A percentile compares a stretch with the other conserved stretches of the same genome.
phyloP scores from a whole-genome alignment of 2,888 invertebrate species.

The Heliconius erato region DNA sequence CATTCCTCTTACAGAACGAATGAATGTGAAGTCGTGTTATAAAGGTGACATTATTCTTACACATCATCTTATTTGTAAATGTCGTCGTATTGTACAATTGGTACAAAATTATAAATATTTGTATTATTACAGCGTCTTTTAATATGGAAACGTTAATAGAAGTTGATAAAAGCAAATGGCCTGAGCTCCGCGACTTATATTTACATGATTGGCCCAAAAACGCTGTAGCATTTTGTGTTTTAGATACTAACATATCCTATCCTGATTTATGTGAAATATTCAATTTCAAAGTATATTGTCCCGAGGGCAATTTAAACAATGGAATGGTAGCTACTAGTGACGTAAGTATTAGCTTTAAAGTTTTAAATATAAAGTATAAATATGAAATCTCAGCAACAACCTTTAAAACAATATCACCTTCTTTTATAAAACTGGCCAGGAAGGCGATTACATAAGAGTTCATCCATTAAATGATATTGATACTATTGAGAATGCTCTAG shows the following conservation, averaged over 20 bases:
- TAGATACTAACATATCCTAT: constrained; percentile 54
- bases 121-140: too few relatives aligned
- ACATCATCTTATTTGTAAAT: too few relatives aligned
- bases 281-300: constrained; percentile 60
- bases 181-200: constrained; percentile 54
- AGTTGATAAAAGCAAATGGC: constrained; percentile 56
- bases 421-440: neutral
- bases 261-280: constrained; percentile 53
- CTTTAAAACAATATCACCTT: too few relatives aligned
- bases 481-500: constrained; percentile 54
- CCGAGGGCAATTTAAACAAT: constrained; percentile 58
- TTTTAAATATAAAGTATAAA: neutral
- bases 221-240: constrained; percentile 55
- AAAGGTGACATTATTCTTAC: too few relatives aligned
- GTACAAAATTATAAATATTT: too few relatives aligned
- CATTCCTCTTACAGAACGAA: too few relatives aligned
- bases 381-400: too few relatives aligned
- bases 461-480: constrained; percentile 48
- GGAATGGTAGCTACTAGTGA: constrained; percentile 58
- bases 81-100: too few relatives aligned
- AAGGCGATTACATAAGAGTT: constrained; percentile 44
- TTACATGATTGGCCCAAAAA: constrained; percentile 56
- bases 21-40: too few relatives aligned
- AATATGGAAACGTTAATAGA: constrained; percentile 54
- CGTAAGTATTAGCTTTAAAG: constrained; percentile 48